Evolutionary conservation across 1,140 invertebrate species (phyloP), one percentile per base, ranked within the genome.

Genomic region (Himalopsyche phryganea): DNA sequence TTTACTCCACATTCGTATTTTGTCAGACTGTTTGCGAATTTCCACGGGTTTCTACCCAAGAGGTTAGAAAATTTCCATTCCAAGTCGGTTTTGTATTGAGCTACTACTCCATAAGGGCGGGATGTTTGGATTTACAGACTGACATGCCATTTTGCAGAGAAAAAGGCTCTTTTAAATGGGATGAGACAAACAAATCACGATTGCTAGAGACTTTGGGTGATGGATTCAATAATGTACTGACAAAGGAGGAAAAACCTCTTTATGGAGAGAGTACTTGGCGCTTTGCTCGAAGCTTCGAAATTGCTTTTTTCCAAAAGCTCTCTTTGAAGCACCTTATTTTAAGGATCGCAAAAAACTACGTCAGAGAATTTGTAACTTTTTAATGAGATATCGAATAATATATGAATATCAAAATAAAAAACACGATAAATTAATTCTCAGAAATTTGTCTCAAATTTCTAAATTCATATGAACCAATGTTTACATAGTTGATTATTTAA

Each of bases 221-320:
- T 63, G 51, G 57, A 63, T 63, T 55, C 51, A 56, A 58, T 63
- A 63, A 63, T 63, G 51, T 52, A 32, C 15, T 40, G 33, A 44
- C 36, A 46, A 50, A 58, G 61, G 51, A 54, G 49, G 53, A 20
- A 40, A 36, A 41, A 40, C 57, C 14, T 7, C 35, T 50, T 60
- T 60, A 54, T 60, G 53, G 35, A 51, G 38, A 36, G 49, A 28
- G 23, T 28, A 28, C 23, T 28, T 28, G 23, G 9, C 23, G 3
- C 23, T 28, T 28, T 28, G 23, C 23, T 28, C 3, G 23, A 28
- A 28, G 23, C 23, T 5, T 3, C 23, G 23, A 28, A 9, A 28
- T 28, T 28, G 23, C 23, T 28, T 28, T 28, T 28, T 28, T 28
- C 23, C 9, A 28, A n/a, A 28, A 28, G 23, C 23, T 28, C 9